Conservation (phyloP, 2,888 invertebrate genomes). For the Torymus texanus region DNA sequence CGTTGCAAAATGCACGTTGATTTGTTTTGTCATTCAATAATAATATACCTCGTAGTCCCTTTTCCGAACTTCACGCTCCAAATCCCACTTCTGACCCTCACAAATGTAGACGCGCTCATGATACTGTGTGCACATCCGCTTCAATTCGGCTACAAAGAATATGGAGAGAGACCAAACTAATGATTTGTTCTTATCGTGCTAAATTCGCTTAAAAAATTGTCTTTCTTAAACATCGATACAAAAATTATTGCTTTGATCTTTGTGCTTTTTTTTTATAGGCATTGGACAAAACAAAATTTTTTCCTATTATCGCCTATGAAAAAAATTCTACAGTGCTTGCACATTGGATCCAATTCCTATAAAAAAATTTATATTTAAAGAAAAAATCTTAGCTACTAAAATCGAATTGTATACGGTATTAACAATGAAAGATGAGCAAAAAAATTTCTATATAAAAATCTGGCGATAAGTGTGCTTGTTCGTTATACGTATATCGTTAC, state of each 20-base stretch:
- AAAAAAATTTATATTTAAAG: background rate
- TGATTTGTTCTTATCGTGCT: constrained; percentile 29
- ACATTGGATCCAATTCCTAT: constrained; percentile 22
- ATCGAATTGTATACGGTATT: too few species aligned
- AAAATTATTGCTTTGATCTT: constrained; percentile 12
- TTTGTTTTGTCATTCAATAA: constrained; percentile 50
- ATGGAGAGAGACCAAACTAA: constrained; percentile 52
- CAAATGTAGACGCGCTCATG: constrained; percentile 97
- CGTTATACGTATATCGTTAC: too few species aligned
- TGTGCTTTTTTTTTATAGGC: constrained; percentile 21
- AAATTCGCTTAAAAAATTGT: constrained; percentile 14
- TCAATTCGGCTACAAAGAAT: constrained; percentile 85
- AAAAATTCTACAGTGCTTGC: background rate
- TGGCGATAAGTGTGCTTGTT: too few species aligned
- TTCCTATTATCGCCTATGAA: background rate
- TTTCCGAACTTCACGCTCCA: constrained; percentile 99
- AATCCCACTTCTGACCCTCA: constrained; percentile 99
- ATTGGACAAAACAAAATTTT: constrained; percentile 19
- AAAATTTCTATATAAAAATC: constrained; percentile 7
- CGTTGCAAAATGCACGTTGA: constrained; percentile 49
- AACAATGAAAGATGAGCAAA: background rate
- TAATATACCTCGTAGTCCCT: constrained; percentile 97
- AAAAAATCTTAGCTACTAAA: constrained; percentile 11
- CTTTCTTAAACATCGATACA: constrained; percentile 17
- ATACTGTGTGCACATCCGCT: constrained; percentile 96